Conservation (phyloP, 2,113 vertebrate genomes). For the Neotragus pygmaeus region DNA sequence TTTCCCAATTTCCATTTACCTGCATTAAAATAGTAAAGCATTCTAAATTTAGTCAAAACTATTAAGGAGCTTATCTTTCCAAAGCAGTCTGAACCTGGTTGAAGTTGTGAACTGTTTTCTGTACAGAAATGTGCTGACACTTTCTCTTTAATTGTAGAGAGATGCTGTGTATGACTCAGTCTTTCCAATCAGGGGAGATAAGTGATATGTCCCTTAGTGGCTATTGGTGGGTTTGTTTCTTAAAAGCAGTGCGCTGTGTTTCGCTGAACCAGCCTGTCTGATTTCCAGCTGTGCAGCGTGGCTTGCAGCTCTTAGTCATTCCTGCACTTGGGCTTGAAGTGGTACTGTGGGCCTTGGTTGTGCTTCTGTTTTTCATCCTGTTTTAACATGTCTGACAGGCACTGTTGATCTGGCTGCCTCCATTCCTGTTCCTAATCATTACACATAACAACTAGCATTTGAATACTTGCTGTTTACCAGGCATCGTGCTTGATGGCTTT, state of each 20-base stretch:
- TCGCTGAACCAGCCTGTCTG: not conserved
- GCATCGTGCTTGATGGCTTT: not conserved
- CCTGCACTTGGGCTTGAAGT: not conserved
- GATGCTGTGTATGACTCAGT: not conserved
- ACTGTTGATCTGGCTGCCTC: not conserved
- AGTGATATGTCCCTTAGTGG: not conserved
- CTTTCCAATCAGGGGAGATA: not conserved
- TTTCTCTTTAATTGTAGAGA: not conserved
- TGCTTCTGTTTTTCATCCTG: not conserved
- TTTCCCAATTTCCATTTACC: not conserved
- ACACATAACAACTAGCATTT: not conserved
- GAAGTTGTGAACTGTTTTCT: not conserved
- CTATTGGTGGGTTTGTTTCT: not conserved
- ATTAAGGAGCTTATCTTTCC: not conserved
- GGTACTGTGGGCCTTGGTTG: not conserved
- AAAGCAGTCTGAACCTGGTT: not conserved
- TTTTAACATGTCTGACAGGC: not conserved
- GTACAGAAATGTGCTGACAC: not conserved
- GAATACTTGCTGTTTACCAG: not conserved
- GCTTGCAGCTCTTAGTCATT: not conserved
- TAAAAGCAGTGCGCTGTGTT: not conserved
- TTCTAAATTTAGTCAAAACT: not conserved
- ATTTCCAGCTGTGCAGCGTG: not conserved
- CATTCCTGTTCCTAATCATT: not conserved
- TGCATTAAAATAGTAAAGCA: constrained; percentile 21